A percentile compares a stretch with the other conserved stretches of the same genome.
Conservation (phyloP, 1,140 invertebrate species). For the Polyergus mexicanus region DNA sequence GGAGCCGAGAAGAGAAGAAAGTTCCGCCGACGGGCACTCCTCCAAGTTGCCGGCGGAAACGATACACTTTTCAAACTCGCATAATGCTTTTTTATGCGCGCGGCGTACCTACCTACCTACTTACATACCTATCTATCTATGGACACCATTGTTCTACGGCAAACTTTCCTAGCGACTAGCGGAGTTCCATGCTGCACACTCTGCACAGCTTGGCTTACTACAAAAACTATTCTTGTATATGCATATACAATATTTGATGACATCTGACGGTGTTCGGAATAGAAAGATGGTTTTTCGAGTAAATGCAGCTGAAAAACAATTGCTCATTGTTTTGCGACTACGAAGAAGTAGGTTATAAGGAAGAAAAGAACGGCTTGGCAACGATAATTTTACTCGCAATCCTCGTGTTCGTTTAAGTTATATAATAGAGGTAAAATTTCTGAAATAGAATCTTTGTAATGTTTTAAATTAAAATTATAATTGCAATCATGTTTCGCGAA, state of each 20-base stretch:
- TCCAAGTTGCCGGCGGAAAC: conserved; percentile 47
- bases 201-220: background rate
- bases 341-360: background rate
- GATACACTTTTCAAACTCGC: conserved; percentile 64
- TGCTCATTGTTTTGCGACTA: conserved; percentile 5
- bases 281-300: conserved; percentile 10
- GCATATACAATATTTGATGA: conserved; percentile 4
- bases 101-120: conserved; percentile 11
- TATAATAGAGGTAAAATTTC: background rate
- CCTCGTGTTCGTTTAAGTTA: background rate
- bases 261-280: background rate
- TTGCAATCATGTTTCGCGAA: conserved; percentile 1
- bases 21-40: conserved; percentile 33
- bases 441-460: background rate
- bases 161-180: conserved; percentile 41
- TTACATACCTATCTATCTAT: conserved; percentile 32
- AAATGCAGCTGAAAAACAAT: background rate
- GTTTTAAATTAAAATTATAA: conserved; percentile 18
- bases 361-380: background rate
- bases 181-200: conserved; percentile 30
- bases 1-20: conserved; percentile 32
- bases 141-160: conserved; percentile 54
- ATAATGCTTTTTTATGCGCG: conserved; percentile 56
- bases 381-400: background rate
- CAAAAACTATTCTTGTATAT: background rate